phyloP scores from a whole-genome alignment of 2,113 vertebrate genomes.

The Tamias sibiricus region DNA sequence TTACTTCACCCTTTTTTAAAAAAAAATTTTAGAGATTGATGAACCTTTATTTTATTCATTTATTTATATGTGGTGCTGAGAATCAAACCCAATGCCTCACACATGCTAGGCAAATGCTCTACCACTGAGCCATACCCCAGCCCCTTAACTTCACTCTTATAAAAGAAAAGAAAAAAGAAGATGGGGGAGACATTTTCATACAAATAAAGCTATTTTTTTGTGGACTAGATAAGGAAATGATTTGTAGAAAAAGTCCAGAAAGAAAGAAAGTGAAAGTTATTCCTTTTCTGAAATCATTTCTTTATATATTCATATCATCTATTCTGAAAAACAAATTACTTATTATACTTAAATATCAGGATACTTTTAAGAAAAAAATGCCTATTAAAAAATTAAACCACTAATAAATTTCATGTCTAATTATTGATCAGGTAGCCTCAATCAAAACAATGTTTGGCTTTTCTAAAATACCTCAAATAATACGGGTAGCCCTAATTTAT shows the following conservation, averaged over 20 bases:
- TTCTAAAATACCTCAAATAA: not conserved
- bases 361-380: not conserved
- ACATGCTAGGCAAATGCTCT: too few relatives aligned
- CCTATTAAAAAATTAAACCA: not conserved
- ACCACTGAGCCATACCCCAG: too few relatives aligned
- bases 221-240: not conserved
- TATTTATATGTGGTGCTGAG: too few relatives aligned
- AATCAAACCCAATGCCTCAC: too few relatives aligned
- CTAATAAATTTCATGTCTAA: not conserved
- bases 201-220: not conserved
- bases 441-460: not conserved
- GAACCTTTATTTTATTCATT: too few relatives aligned
- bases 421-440: not conserved
- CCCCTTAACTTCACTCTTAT: not conserved
- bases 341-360: not conserved
- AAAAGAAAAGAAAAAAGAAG: constrained; percentile 13
- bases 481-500: not conserved
- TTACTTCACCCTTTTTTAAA: not conserved
- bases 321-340: not conserved
- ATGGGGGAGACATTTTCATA: not conserved
- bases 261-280: not conserved
- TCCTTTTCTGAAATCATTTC: not conserved
- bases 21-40: too few relatives aligned
- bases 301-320: not conserved
- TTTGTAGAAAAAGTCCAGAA: not conserved